Percentiles rank a stretch among this genome's conserved stretches.
Conservation (phyloP, 2,888 invertebrate species). For the Catocala sponsa region DNA sequence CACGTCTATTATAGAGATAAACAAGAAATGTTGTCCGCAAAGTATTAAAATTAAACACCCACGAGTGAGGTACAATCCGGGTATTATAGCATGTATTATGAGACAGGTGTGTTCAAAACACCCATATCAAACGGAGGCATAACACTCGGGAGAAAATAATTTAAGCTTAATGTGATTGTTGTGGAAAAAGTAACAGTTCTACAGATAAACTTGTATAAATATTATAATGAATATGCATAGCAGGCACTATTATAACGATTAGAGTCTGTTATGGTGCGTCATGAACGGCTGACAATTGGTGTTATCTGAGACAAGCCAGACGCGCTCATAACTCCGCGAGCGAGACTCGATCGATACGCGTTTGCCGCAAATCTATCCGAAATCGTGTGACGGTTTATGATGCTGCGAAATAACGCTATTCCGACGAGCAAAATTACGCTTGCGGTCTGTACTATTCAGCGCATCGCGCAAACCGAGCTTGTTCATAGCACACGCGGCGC, state of each 20-base stretch:
- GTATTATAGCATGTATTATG: constrained; percentile 41
- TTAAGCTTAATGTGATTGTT: constrained; percentile 33
- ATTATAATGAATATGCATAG: constrained; percentile 45
- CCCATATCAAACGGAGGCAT: constrained; percentile 25
- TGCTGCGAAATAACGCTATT: constrained; percentile 59
- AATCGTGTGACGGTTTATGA: constrained; percentile 63
- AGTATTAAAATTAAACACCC: constrained; percentile 40
- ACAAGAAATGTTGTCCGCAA: constrained; percentile 22
- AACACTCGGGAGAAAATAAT: constrained; percentile 44
- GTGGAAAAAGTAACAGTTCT: background rate
- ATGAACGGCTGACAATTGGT: constrained; percentile 59
- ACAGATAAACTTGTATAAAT: constrained; percentile 17
- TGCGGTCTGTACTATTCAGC: constrained; percentile 42
- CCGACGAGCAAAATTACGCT: constrained; percentile 51
- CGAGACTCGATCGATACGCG: constrained; percentile 56
- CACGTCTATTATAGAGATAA: constrained; percentile 12
- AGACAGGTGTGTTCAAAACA: constrained; percentile 32
- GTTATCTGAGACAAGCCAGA: constrained; percentile 65
- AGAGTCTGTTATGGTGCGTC: constrained; percentile 46
- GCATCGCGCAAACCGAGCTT: constrained; percentile 39
- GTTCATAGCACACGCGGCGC: constrained; percentile 24
- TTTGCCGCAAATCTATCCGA: constrained; percentile 60
- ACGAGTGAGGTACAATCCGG: constrained; percentile 13
- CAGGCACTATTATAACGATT: constrained; percentile 38
- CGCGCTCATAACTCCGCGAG: constrained; percentile 55